These are phyloP conservation scores for Alloscopus bannaensis DNA, from an alignment of 2,888 invertebrate species.

Conservation along the genomic window DNA sequence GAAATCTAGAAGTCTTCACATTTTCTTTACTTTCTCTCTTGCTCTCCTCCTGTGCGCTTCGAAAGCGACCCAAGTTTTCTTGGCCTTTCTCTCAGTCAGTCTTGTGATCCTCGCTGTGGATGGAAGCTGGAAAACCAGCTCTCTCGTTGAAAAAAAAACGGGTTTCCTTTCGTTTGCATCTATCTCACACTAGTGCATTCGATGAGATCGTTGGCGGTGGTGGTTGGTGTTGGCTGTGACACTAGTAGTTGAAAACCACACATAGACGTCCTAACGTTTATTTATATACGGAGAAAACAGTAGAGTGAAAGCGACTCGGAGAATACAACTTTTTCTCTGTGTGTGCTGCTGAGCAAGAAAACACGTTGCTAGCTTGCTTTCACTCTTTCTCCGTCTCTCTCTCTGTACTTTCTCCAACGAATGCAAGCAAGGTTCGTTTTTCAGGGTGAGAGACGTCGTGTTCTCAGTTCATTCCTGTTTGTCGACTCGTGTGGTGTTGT, in stretches of 20 bases:
- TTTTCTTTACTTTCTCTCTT: too few relatives aligned
- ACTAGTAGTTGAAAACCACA: slow-evolving; percentile 53
- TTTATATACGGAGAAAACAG: slow-evolving; percentile 12
- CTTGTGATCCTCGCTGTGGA: too few relatives aligned
- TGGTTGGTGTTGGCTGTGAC: slow-evolving; percentile 52
- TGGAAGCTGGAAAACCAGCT: too few relatives aligned
- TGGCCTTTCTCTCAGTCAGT: too few relatives aligned
- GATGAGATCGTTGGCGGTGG: slow-evolving; percentile 14
- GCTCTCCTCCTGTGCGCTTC: too few relatives aligned
- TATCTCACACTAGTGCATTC: slow-evolving; percentile 1
- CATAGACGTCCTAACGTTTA: slow-evolving; percentile 16
- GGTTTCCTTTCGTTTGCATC: too few relatives aligned
- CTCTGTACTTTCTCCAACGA: background rate
- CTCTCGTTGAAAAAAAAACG: too few relatives aligned
- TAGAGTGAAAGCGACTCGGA: slow-evolving; percentile 8
- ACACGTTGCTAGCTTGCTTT: background rate
- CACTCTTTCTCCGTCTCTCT: slow-evolving; percentile 2
- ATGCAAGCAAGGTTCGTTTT: slow-evolving; percentile 5
- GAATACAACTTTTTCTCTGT: slow-evolving; percentile 6
- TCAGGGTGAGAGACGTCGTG: slow-evolving; percentile 28
- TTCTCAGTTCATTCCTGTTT: slow-evolving; percentile 61
- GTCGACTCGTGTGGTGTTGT: slow-evolving; percentile 60
- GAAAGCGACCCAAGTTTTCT: too few relatives aligned
- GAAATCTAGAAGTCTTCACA: background rate
- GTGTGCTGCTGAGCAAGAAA: too few relatives aligned